Base-by-base conservation (phyloP, 1,140 invertebrate species). In the Aphaenogaster ashmeadi region DNA sequence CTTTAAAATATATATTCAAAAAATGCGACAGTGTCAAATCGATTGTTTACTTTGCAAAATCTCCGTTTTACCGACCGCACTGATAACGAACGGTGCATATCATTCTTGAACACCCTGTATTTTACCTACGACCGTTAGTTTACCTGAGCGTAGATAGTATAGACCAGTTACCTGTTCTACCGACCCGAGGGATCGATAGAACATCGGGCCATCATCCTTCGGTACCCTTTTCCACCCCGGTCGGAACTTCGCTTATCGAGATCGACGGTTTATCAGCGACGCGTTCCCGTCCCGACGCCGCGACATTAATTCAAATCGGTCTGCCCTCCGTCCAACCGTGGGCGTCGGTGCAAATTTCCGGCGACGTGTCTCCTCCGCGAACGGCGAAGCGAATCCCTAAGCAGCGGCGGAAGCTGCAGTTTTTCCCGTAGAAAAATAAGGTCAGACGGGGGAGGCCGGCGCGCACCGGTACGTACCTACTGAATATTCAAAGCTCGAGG, bases 401-500 rank as follows among this genome's bases (percentile, higher is more conserved):
- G 69, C 58, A 84, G 56, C 54, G 69, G 38, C 80, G 78, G 87
- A 78, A 84, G 62, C 69, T 47, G 54, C 7, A 44, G 54, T 84
- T 84, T 84, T 84, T 74, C 58, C 41, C 56, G 54, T 27, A 72
- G 44, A 87, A 91, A 94, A 95, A 95, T 93, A 93, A 90, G 94
- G 93, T 94, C 93, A 94, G 90, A 88, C 91, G 77, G 62, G 78
- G 71, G 66, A 90, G 87, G 78, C 11, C 60, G 54, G 27, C 90
- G 87, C 66, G 90, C 88, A 91, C 87, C 81, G 88, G 90, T 89
- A 92, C 81, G 90, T 85, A 91, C 90, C 93, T 93, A 86, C 92
- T 95, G 95, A 95, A 95, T 95, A 95, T 95, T 95, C 94, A 95
- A 94, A 93, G 86, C 85, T 93, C 87, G 85, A 93, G 93, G 79